phyloP scores from a whole-genome alignment of 2,888 invertebrate species.

The Volucella inanis region DNA sequence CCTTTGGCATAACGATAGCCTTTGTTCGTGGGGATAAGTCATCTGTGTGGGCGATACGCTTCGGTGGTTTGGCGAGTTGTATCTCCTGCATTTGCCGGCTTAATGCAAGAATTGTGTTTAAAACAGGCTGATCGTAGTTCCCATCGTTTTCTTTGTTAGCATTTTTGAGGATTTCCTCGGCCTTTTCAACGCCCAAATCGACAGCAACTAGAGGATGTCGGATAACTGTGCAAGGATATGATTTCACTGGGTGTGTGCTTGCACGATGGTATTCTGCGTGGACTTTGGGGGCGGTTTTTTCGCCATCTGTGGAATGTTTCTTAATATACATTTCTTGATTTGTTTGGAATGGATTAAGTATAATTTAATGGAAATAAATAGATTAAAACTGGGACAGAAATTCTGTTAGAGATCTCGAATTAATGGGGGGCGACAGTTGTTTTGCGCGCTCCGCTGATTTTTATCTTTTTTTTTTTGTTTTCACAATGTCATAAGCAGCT shows the following conservation, averaged over 20 bases:
- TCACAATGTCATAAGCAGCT: conserved; percentile 54
- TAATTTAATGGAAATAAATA: conserved; percentile 23
- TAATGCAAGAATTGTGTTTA: conserved; percentile 77
- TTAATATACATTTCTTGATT: conserved; percentile 58
- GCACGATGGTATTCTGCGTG: conserved; percentile 16
- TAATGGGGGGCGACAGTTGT: conserved; percentile 40
- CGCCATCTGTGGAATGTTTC: conserved; percentile 68
- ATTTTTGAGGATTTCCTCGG: conserved; percentile 26
- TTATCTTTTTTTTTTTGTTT: conserved; percentile 11
- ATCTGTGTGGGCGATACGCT: conserved; percentile 4
- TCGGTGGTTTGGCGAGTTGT: conserved; percentile 44
- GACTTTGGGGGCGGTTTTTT: conserved; percentile 16
- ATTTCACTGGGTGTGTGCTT: conserved; percentile 21
- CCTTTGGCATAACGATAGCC: conserved; percentile 78
- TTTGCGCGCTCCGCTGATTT: conserved; percentile 11
- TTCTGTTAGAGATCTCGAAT: conserved; percentile 8
- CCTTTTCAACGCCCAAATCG: conserved; percentile 53
- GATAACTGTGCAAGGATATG: conserved; percentile 53
- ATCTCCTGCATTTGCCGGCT: conserved; percentile 75
- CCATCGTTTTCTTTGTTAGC: conserved; percentile 56
- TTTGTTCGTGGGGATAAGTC: conserved; percentile 77
- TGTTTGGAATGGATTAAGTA: conserved; percentile 52
- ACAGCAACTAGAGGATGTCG: conserved; percentile 50
- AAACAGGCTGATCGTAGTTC: conserved; percentile 76
- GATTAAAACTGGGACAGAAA: conserved; percentile 2